Evolutionary conservation across 2,797 vertebrate genomes (phyloP), one percentile per base, ranked within the genome.

Genomic region (Pangasius sanitwongsei): DNA sequence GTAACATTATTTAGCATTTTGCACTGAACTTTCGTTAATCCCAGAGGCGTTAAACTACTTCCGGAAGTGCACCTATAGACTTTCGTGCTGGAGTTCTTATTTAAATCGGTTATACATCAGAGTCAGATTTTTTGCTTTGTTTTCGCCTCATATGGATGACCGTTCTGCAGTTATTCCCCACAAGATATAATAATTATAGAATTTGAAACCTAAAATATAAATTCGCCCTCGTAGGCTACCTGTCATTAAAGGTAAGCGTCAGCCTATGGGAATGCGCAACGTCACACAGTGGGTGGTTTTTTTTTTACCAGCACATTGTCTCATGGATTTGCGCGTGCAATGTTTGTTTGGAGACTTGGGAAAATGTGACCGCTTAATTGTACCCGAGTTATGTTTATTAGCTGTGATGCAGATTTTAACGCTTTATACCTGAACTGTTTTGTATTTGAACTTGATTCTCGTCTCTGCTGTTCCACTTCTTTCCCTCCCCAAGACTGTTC

Each of bases 231-330:
- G 59, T 16, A 12, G 67, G 75, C 57, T 91, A 91, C 91, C 91
- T 92, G 91, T 86, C 65, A 50, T 44, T 63, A 83, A 83, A 91
- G 90, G 90, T 90, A 50, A 7, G 31, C n/a, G 53, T 37, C 61
- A 86, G 85, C 90, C 90, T 90, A 91, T 90, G 67, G 70, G 63
- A 70, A 44, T 4, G 77, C 6, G 63, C 1, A 0, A 91, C 89
- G 91, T 92, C 91, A 92, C 85, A 41, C 12, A 41, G n/a, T 9
- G 44, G 86, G 78, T 57, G 72, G 44, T 37, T 37, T 57, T 90
- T 55, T 37, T 37, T 57, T 90, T 55, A 85, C 65, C n/a, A 53
- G 70, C 53, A 18, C 31, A 12, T 37, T 41, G 2, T 18, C 28
- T 61, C 20, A 6, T 13, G 31, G 34, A 61, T 31, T 53, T 82